A percentile compares a stretch with the other conserved stretches of the same genome.
These are phyloP conservation scores for Parnassius mnemosyne DNA, from an alignment of 2,888 invertebrate species.

Conservation along the genomic window DNA sequence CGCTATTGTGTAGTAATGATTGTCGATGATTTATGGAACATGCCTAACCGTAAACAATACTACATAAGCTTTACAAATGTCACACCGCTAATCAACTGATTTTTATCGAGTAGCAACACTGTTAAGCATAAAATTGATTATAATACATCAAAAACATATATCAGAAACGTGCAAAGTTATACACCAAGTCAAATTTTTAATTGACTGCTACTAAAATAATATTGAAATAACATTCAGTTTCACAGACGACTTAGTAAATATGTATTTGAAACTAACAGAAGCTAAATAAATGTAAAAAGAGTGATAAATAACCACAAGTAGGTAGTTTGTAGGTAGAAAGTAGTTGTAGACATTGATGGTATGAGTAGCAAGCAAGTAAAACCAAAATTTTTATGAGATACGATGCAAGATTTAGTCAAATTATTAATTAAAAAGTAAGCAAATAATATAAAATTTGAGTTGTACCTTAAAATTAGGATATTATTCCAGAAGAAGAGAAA, in stretches of 20 bases:
- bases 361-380: background rate
- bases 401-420: background rate
- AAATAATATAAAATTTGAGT: background rate
- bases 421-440: background rate
- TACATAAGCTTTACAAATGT: background rate
- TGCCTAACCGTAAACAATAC: background rate
- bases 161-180: background rate
- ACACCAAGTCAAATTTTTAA: background rate
- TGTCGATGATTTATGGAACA: background rate
- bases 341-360: background rate
- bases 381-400: conserved; percentile 2
- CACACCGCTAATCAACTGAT: background rate
- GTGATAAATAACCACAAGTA: background rate
- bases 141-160: background rate
- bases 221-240: background rate
- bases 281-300: background rate
- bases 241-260: background rate
- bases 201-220: background rate
- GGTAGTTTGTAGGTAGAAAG: background rate
- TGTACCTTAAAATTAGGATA: too few relatives aligned
- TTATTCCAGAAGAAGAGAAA: too few relatives aligned
- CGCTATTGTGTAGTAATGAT: conserved; percentile 11
- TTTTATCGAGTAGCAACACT: background rate
- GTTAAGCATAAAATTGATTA: background rate
- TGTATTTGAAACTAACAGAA: background rate